Evolutionary conservation across 35 echinoderm and acorn worm species (phyloP), one percentile per base, ranked within the genome.

Genomic region (Ophioderma brevispina): DNA sequence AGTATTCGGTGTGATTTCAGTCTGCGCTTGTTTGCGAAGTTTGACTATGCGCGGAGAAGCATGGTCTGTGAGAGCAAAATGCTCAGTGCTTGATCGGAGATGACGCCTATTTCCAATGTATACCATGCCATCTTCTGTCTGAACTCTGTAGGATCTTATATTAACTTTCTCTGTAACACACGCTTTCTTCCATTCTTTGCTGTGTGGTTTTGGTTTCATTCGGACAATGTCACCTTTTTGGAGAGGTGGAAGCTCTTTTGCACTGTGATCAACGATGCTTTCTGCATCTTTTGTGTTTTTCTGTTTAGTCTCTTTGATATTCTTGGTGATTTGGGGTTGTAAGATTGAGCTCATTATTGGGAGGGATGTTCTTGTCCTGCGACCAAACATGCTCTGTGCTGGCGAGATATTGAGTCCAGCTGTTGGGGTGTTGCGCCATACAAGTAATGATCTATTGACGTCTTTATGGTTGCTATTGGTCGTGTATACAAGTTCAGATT

Each of bases 381-480:
- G 8, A 11, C 46, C 46, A 21, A 52, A 52, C 46, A 52, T 52
- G 8, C 46, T 8, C 21, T 52, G 46, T 11, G 46, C 46, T 13
- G 92, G 82, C 37, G 87, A 94, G 38, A 50, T 80, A 40, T 94
- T 80, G 31, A 94, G 25, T 1, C 81, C 92, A 36, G 64, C 80
- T 33, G 55, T 87, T 1, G 85, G 85, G 28, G 85, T 87, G 32
- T 87, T 87, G 8, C 85, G 13, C 87, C 87, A 89, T 30, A 36
- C 87, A 0, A 89, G 42, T 52, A 89, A 33, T 30, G 76, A 37
- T 43, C 37, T 79, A 77, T 89, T 42, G 37, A 89, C 33, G 87
- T 89, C 87, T 31, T 79, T 36, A 19, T 38, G 33, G 3, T 40
- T 77, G 31, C 55, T 32, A 14, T 89, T 89, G 3, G 87, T 46